Percentiles rank a stretch among this genome's conserved stretches.
Conservation (phyloP, 2,888 invertebrate genomes). For the Chirona hameri region DNA sequence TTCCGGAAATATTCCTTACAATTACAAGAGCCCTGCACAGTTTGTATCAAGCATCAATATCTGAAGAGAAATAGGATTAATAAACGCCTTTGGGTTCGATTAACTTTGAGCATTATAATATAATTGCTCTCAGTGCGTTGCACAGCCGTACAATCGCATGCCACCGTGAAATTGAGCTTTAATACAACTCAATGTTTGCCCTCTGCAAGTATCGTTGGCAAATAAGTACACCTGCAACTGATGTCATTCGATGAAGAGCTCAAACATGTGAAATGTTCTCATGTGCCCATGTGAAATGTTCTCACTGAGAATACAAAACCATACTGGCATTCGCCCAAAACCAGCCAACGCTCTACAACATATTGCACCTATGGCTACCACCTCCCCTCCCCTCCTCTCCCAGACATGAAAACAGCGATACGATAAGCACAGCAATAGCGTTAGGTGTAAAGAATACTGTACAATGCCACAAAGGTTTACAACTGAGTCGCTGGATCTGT, state of each 20-base stretch:
- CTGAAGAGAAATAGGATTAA: too few relatives aligned
- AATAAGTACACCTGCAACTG: neutral
- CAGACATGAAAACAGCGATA: neutral
- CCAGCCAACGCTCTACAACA: neutral
- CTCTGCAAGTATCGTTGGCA: neutral
- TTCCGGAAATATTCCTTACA: too few relatives aligned
- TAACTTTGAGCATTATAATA: neutral
- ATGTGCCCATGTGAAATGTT: too few relatives aligned
- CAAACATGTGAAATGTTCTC: too few relatives aligned
- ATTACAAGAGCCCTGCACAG: too few relatives aligned
- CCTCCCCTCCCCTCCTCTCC: too few relatives aligned
- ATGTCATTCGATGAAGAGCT: neutral
- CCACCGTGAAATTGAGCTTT: neutral
- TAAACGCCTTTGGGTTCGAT: neutral
- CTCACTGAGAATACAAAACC: neutral
- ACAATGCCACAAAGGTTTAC: constrained; percentile 13
- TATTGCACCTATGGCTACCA: neutral
- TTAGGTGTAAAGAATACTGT: constrained; percentile 22
- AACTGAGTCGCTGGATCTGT: neutral
- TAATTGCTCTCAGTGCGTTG: neutral
- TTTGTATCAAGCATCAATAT: too few relatives aligned
- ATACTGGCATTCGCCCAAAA: neutral
- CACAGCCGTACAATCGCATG: neutral
- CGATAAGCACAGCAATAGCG: neutral
- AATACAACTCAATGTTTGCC: neutral